These are phyloP conservation scores for Mystacides longicornis DNA, from an alignment of 2,888 invertebrate species.

Conservation along the genomic window DNA sequence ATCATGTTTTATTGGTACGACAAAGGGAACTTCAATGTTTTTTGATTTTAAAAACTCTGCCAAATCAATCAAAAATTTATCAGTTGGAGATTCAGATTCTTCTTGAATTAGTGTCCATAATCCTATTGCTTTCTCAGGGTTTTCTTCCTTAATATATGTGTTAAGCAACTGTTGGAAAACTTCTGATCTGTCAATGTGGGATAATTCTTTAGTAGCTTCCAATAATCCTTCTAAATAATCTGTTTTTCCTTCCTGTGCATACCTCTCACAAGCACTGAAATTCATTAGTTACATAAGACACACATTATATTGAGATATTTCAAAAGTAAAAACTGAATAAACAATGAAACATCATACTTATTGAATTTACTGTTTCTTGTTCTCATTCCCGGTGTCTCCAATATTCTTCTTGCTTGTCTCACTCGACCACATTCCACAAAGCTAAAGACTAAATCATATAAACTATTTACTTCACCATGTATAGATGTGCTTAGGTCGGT, in stretches of 20 bases:
- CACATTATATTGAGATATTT: not conserved
- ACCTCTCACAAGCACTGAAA: constrained; percentile 30
- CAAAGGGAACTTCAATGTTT: constrained; percentile 63
- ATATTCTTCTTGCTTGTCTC: constrained; percentile 72
- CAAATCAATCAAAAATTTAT: constrained; percentile 58
- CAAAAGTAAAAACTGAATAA: not conserved
- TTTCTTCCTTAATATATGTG: constrained; percentile 63
- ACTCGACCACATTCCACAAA: constrained; percentile 77
- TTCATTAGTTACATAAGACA: not conserved
- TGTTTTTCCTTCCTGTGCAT: constrained; percentile 54
- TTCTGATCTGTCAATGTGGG: constrained; percentile 65
- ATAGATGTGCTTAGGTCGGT: constrained; percentile 72
- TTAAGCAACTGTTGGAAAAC: constrained; percentile 69
- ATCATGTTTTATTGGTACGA: constrained; percentile 42
- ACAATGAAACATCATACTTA: constrained; percentile 31
- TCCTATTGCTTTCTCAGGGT: constrained; percentile 67
- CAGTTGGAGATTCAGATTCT: constrained; percentile 64
- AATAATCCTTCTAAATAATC: constrained; percentile 68
- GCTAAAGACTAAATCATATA: constrained; percentile 74
- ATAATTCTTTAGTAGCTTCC: constrained; percentile 69
- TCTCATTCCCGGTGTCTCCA: constrained; percentile 77
- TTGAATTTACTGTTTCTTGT: constrained; percentile 59
- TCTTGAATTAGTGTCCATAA: constrained; percentile 83
- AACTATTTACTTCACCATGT: constrained; percentile 76
- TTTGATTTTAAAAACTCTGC: constrained; percentile 59